A percentile compares a stretch with the other conserved stretches of the same genome.
Evolutionary conservation across 2,888 invertebrate genomes (phyloP).

Genomic region (Endotricha flammealis): DNA sequence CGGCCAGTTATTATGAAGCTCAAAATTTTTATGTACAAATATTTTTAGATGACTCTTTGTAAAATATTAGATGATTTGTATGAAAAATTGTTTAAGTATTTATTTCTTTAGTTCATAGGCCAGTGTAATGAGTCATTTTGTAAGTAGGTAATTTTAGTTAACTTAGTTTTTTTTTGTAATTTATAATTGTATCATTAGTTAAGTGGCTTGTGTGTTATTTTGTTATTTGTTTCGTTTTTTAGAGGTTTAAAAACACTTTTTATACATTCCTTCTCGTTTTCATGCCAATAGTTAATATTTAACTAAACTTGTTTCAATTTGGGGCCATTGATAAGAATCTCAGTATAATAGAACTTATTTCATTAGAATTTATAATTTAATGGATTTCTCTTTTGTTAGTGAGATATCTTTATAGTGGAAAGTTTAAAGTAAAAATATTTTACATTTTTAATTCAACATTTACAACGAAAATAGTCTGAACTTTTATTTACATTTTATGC

Average conservation of each 20-base stretch:
- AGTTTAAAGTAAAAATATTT: not conserved
- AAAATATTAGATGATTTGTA: constrained; percentile 37
- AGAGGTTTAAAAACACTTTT: constrained; percentile 53
- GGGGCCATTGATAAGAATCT: constrained; percentile 1
- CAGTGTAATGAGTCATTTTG: constrained; percentile 71
- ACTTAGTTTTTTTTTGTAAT: constrained; percentile 36
- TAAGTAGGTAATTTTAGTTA: constrained; percentile 25
- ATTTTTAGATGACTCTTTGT: constrained; percentile 35
- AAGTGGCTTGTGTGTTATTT: constrained; percentile 47
- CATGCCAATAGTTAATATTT: constrained; percentile 25
- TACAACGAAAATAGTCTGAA: too few species aligned
- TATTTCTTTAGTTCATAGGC: constrained; percentile 65
- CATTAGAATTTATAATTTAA: constrained; percentile 1
- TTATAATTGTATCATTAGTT: constrained; percentile 37
- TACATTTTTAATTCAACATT: too few species aligned
- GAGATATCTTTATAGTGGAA: not conserved
- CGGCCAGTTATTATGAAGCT: constrained; percentile 71
- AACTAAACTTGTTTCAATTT: constrained; percentile 12
- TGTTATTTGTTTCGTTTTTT: constrained; percentile 65
- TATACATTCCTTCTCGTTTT: constrained; percentile 55
- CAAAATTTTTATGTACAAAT: constrained; percentile 73
- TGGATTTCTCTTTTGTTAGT: constrained; percentile 3
- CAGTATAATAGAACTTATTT: not conserved
- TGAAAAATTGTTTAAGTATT: constrained; percentile 55
- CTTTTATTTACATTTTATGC: too few species aligned